phyloP scores from a whole-genome alignment of 1,140 invertebrate genomes.

The Trichonephila inaurata region DNA sequence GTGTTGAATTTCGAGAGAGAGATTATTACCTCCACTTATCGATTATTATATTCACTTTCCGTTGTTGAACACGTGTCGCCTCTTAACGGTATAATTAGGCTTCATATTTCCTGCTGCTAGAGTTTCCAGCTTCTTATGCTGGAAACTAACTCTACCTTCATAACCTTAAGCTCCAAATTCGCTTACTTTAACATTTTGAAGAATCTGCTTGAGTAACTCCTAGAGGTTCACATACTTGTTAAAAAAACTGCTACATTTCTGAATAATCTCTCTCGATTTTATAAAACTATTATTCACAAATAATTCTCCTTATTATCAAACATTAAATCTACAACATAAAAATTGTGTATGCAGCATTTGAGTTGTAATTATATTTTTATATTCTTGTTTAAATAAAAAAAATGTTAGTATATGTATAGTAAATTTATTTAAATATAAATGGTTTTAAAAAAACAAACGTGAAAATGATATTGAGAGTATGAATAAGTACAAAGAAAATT shows the following conservation, averaged over 20 bases:
- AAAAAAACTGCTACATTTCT: neutral
- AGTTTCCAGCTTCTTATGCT: neutral
- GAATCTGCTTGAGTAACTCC: neutral
- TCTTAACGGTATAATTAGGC: neutral
- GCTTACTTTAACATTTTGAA: neutral
- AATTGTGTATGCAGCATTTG: too few relatives aligned
- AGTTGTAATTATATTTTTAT: too few relatives aligned
- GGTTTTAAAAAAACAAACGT: too few relatives aligned
- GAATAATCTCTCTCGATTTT: neutral
- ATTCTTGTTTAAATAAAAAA: too few relatives aligned
- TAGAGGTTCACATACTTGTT: neutral
- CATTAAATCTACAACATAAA: neutral
- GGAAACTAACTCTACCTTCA: neutral
- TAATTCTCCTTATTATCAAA: neutral
- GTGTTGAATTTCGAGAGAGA: neutral
- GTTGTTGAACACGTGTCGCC: conserved; percentile 44
- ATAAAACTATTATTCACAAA: neutral
- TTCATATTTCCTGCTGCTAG: neutral
- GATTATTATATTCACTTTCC: conserved; percentile 15
- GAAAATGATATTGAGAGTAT: too few relatives aligned
- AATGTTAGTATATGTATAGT: too few relatives aligned
- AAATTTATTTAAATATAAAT: too few relatives aligned
- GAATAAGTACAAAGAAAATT: too few relatives aligned
- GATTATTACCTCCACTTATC: neutral
- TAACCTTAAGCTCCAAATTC: neutral